Evolutionary conservation across 2,797 vertebrate genomes (phyloP).

Genomic region (Hephaestus fuliginosus): DNA sequence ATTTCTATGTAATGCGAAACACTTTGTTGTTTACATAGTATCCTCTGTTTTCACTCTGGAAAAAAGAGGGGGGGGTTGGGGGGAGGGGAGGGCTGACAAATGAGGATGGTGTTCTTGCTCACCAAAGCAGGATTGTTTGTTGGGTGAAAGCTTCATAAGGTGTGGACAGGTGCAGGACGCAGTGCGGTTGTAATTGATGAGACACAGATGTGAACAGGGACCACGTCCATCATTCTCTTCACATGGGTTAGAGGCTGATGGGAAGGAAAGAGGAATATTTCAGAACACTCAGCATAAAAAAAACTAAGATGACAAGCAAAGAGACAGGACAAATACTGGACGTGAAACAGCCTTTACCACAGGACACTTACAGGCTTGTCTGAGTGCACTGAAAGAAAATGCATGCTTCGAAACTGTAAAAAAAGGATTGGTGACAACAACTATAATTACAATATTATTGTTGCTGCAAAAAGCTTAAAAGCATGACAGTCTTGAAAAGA

Average conservation of each 20-base stretch:
- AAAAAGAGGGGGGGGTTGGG: neutral
- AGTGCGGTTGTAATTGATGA: slow-evolving; percentile 94
- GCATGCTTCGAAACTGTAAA: neutral
- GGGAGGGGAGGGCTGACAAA: slow-evolving; percentile 5
- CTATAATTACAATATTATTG: neutral
- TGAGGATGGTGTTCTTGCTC: slow-evolving; percentile 67
- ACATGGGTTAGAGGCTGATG: slow-evolving; percentile 93
- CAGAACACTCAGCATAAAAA: slow-evolving; percentile 9
- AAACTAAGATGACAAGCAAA: slow-evolving; percentile 2
- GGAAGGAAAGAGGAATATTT: slow-evolving; percentile 11
- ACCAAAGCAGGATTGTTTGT: slow-evolving; percentile 96
- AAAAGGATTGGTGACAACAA: neutral
- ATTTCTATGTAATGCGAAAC: slow-evolving; percentile 27
- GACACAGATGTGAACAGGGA: slow-evolving; percentile 97
- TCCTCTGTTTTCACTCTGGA: slow-evolving; percentile 4
- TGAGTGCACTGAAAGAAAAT: slow-evolving; percentile 5
- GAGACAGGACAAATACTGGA: slow-evolving; percentile 22
- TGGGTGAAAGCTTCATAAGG: slow-evolving; percentile 94
- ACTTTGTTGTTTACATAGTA: slow-evolving; percentile 3
- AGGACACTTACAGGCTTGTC: slow-evolving; percentile 15
- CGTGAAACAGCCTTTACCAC: slow-evolving; percentile 5
- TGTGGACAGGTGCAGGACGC: slow-evolving; percentile 96
- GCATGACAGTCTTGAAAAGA: neutral
- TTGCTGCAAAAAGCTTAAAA: neutral
- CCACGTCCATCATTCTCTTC: slow-evolving; percentile 92